phyloP scores from a whole-genome alignment of 2,888 invertebrate genomes.

The Hylaea fasciaria region DNA sequence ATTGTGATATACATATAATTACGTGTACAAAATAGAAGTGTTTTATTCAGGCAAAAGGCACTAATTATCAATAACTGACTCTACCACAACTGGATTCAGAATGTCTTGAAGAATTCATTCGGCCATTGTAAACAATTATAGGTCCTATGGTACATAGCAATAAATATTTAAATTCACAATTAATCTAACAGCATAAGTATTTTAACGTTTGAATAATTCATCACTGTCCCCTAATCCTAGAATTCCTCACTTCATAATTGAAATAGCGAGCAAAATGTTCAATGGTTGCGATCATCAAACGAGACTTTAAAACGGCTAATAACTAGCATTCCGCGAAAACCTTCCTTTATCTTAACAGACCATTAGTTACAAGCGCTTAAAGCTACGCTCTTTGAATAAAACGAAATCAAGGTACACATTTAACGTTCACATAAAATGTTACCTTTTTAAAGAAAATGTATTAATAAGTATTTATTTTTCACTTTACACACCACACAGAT shows the following conservation, averaged over 20 bases:
- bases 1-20: no score
- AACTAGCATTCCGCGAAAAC: slow-evolving; percentile 52
- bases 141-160: no score
- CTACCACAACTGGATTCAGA: no score
- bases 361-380: slow-evolving; percentile 70
- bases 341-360: slow-evolving; percentile 74
- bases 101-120: no score
- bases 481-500: slow-evolving; percentile 62
- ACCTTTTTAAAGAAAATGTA: slow-evolving; percentile 52
- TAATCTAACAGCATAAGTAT: not conserved
- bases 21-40: no score
- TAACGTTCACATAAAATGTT: slow-evolving; percentile 58
- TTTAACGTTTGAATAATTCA: not conserved
- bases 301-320: slow-evolving; percentile 49
- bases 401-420: slow-evolving; percentile 59
- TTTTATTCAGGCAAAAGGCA: no score
- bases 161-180: no score
- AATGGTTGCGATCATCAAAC: slow-evolving; percentile 26
- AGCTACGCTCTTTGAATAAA: slow-evolving; percentile 63
- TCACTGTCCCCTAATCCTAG: not conserved
- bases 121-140: no score
- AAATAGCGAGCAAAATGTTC: slow-evolving; percentile 9
- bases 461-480: slow-evolving; percentile 38
- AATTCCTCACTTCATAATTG: slow-evolving; percentile 1
- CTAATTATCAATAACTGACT: no score